These are phyloP conservation scores for Lobophora halterata DNA, from an alignment of 2,888 invertebrate species.

Conservation along the genomic window DNA sequence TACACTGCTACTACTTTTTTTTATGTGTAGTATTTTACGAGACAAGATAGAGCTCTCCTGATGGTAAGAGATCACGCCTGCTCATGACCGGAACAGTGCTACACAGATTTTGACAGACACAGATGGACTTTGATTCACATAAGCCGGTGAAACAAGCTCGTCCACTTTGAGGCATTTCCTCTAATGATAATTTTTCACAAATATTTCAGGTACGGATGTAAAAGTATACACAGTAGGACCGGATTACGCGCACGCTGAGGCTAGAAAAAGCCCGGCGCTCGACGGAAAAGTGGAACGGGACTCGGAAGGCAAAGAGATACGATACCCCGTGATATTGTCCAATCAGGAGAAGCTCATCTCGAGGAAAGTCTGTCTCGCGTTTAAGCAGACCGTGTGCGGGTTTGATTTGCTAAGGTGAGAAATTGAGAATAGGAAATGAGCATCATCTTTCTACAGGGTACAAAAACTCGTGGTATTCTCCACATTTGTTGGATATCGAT, in stretches of 20 bases:
- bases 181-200: too few relatives aligned
- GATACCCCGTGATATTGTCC: conserved; percentile 98
- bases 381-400: conserved; percentile 99
- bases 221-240: conserved; percentile 99
- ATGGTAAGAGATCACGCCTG: too few relatives aligned
- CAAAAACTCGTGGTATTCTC: too few relatives aligned
- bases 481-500: too few relatives aligned
- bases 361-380: conserved; percentile 96
- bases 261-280: conserved; percentile 97
- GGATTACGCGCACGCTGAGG: conserved; percentile 99
- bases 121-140: too few relatives aligned
- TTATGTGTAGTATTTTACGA: too few relatives aligned
- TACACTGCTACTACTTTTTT: too few relatives aligned
- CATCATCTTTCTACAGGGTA: not conserved
- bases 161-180: too few relatives aligned
- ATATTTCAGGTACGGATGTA: conserved; percentile 82
- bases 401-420: conserved; percentile 94
- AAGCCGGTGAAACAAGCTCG: too few relatives aligned
- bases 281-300: conserved; percentile 99
- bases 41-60: too few relatives aligned
- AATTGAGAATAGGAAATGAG: conserved; percentile 15
- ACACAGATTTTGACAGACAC: too few relatives aligned
- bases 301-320: conserved; percentile 98
- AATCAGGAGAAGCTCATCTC: conserved; percentile 99
- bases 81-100: too few relatives aligned